phyloP scores from a whole-genome alignment of 2,113 vertebrate genomes.

The Pogona vitticeps region DNA sequence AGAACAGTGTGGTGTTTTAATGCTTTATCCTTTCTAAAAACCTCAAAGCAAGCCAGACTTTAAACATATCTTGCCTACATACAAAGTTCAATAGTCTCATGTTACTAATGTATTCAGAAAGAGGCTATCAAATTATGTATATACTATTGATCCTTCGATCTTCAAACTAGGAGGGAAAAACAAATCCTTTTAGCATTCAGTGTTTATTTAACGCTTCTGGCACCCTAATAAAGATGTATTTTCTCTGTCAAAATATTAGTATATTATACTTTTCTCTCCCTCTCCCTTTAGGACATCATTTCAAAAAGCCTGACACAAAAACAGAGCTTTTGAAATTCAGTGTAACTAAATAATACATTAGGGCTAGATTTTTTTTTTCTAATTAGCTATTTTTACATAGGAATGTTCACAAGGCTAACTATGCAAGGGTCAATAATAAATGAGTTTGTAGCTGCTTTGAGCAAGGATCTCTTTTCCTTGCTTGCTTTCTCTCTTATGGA shows the following conservation, averaged over 20 bases:
- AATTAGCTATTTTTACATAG: background rate
- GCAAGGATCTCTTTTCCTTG: no score
- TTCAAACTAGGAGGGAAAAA: constrained; percentile 18
- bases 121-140: background rate
- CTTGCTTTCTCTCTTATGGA: no score
- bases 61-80: background rate
- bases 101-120: background rate
- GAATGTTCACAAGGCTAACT: background rate
- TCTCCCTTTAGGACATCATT: background rate
- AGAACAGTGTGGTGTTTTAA: background rate
- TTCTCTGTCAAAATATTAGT: constrained; percentile 4
- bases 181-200: background rate
- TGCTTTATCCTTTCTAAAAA: background rate
- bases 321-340: background rate
- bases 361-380: background rate
- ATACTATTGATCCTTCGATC: background rate
- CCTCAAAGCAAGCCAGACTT: background rate
- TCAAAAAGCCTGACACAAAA: background rate
- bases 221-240: background rate
- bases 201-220: background rate
- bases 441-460: background rate
- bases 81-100: background rate
- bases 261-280: no score
- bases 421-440: background rate
- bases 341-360: background rate